Percentiles rank a stretch among this genome's conserved stretches.
Evolutionary conservation across 2,113 vertebrate genomes (phyloP).

Genomic region (Andinoacara biseriatus): DNA sequence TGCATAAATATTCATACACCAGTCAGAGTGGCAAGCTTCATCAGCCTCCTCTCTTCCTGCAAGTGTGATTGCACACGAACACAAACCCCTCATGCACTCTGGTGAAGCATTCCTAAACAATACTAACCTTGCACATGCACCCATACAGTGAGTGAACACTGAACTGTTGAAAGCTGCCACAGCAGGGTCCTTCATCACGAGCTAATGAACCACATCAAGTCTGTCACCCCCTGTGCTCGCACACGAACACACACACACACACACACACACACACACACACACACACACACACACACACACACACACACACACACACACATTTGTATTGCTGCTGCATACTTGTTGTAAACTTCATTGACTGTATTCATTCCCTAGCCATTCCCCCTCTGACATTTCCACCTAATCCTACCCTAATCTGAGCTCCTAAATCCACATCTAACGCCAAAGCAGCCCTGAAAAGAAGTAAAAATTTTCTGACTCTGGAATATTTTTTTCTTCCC

Average conservation of each 20-base stretch:
- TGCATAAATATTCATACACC: constrained; percentile 75
- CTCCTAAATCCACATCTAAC: constrained; percentile 24
- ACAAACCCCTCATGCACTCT: background rate
- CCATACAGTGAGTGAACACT: constrained; percentile 14
- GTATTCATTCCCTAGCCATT: constrained; percentile 26
- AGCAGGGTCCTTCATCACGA: constrained; percentile 23
- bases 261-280: background rate
- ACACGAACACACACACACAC: background rate
- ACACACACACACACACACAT: background rate
- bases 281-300: constrained; percentile 5
- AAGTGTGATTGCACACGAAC: background rate
- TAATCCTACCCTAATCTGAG: constrained; percentile 60
- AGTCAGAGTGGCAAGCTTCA: constrained; percentile 57
- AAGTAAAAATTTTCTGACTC: constrained; percentile 28
- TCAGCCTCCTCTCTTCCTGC: constrained; percentile 26
- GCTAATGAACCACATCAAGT: constrained; percentile 37
- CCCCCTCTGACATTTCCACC: constrained; percentile 55
- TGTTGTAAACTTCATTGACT: constrained; percentile 45
- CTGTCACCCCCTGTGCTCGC: background rate
- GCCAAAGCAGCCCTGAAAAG: constrained; percentile 25
- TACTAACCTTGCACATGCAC: constrained; percentile 15
- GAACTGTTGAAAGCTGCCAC: constrained; percentile 19
- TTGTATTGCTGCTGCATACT: constrained; percentile 41
- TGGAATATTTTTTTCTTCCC: constrained; percentile 31
- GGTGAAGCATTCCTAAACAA: constrained; percentile 26